Conservation (phyloP, 1,140 invertebrate genomes). For the Palaemon carinicauda region DNA sequence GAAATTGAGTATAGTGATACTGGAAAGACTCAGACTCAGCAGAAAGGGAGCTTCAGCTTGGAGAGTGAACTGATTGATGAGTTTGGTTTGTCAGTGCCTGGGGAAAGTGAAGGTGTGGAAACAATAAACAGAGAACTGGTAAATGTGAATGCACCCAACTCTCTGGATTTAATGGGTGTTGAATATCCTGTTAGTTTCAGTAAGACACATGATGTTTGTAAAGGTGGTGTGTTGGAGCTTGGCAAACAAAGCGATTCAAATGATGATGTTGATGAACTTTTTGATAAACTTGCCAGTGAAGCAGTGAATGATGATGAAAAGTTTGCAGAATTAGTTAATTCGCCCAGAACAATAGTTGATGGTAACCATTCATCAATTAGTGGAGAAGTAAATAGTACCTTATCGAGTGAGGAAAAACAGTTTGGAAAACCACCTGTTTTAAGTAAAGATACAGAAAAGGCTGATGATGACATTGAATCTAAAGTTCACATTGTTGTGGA, state of each 20-base stretch:
- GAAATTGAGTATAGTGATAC: neutral
- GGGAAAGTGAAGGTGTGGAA: slow-evolving; percentile 14
- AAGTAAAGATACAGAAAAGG: too few species aligned
- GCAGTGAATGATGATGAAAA: slow-evolving; percentile 42
- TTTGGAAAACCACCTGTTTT: too few species aligned
- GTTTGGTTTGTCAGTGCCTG: slow-evolving; percentile 26
- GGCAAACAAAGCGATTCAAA: slow-evolving; percentile 1
- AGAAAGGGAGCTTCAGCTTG: neutral
- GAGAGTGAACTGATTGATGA: slow-evolving; percentile 12
- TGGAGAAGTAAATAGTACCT: neutral
- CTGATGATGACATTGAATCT: too few species aligned
- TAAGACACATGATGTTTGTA: neutral
- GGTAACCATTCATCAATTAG: neutral
- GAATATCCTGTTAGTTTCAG: neutral
- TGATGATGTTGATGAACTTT: slow-evolving; percentile 52
- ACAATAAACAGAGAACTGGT: slow-evolving; percentile 30
- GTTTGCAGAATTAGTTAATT: slow-evolving; percentile 38
- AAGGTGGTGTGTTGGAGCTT: neutral
- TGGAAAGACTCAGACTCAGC: neutral
- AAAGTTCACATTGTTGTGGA: too few species aligned
- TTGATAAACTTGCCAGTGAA: slow-evolving; percentile 53
- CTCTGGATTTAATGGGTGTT: neutral
- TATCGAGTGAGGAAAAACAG: too few species aligned
- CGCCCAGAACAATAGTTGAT: slow-evolving; percentile 1
- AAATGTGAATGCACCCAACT: slow-evolving; percentile 18